These are phyloP conservation scores for Tinea pellionella DNA, from an alignment of 2,888 invertebrate species.

Conservation along the genomic window DNA sequence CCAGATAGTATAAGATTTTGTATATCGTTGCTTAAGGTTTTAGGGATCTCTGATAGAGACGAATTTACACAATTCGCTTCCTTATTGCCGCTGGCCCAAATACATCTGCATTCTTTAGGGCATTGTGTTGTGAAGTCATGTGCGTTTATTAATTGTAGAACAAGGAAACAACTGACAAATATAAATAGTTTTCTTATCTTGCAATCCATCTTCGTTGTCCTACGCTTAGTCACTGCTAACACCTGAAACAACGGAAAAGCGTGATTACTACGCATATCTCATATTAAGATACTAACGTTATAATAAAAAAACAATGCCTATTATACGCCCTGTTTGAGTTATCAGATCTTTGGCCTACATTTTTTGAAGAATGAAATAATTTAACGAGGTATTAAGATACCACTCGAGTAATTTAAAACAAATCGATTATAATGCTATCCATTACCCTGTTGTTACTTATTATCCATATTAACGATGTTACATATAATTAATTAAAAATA, in stretches of 20 bases:
- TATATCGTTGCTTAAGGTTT: slow-evolving; percentile 76
- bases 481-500: too few species aligned
- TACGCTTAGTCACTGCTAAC: slow-evolving; percentile 12
- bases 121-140: slow-evolving; percentile 72
- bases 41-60: slow-evolving; percentile 77
- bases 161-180: slow-evolving; percentile 32
- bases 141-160: slow-evolving; percentile 29
- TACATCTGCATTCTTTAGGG: slow-evolving; percentile 79
- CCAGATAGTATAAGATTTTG: slow-evolving; percentile 79
- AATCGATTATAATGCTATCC: too few species aligned
- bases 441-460: too few species aligned
- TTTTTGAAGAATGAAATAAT: neutral
- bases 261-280: slow-evolving; percentile 13
- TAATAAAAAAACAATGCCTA: neutral
- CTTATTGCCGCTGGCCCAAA: slow-evolving; percentile 87
- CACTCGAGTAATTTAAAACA: too few species aligned
- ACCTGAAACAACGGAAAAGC: slow-evolving; percentile 46
- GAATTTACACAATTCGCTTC: slow-evolving; percentile 82
- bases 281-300: neutral
- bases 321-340: neutral
- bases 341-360: neutral
- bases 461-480: too few species aligned
- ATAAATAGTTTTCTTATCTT: slow-evolving; percentile 26
- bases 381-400: too few species aligned
- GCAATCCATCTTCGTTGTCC: slow-evolving; percentile 36